These are phyloP conservation scores for Poliocrania exsul DNA, from an alignment of 2,797 vertebrate genomes.

Conservation along the genomic window DNA sequence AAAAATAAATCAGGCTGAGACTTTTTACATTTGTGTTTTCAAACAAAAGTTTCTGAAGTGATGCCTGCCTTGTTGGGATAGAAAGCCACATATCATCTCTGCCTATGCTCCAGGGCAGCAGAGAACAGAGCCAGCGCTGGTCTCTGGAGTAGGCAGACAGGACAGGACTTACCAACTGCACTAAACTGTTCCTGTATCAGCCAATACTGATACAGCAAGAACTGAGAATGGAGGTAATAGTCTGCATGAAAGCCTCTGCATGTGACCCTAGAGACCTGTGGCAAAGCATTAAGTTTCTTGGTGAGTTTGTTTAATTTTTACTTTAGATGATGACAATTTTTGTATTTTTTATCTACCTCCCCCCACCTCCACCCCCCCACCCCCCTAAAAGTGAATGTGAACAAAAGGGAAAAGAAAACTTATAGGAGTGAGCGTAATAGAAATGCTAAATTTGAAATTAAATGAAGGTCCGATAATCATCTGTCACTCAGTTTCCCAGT, in stretches of 20 bases:
- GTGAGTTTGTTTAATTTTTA: neutral
- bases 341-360: neutral
- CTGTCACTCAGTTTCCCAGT: constrained; percentile 20
- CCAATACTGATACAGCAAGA: neutral
- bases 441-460: constrained; percentile 45
- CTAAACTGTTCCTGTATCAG: neutral
- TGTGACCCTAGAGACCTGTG: neutral
- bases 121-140: neutral
- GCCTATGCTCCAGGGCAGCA: neutral
- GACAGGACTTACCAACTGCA: neutral
- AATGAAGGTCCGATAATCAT: constrained; percentile 42
- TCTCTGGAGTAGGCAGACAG: neutral
- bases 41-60: neutral
- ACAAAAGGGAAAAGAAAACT: constrained; percentile 13
- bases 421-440: neutral
- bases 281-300: neutral
- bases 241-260: neutral
- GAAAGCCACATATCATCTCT: neutral
- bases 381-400: neutral
- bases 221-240: neutral
- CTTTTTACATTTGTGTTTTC: neutral
- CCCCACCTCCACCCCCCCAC: too few species aligned
- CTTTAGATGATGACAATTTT: neutral
- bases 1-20: neutral
- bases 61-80: neutral